Conservation (phyloP, 2,888 invertebrate genomes). For the Anodontia alba region DNA sequence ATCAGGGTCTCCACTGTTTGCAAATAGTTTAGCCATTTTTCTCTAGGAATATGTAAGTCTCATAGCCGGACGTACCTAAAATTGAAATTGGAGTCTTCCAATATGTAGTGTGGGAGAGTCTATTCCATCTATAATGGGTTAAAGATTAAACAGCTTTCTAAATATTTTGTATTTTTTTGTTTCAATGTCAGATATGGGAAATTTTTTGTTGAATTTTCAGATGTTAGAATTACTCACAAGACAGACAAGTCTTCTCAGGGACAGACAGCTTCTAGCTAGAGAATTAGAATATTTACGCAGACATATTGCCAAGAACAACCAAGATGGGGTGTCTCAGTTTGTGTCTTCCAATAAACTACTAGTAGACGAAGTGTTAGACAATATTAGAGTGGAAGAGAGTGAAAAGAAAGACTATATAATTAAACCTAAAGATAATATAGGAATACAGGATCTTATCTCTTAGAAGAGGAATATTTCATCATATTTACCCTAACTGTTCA, state of each 20-base stretch:
- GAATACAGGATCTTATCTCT: slow-evolving; percentile 26
- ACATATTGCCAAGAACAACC: slow-evolving; percentile 71
- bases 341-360: slow-evolving; percentile 73
- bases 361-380: slow-evolving; percentile 78
- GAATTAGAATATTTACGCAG: slow-evolving; percentile 82
- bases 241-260: slow-evolving; percentile 76
- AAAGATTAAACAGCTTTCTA: no score
- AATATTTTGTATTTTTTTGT: no score
- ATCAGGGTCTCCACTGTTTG: no score
- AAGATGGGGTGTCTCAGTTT: slow-evolving; percentile 70
- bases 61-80: no score
- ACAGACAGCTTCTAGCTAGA: slow-evolving; percentile 79
- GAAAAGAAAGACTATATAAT: slow-evolving; percentile 61
- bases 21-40: no score
- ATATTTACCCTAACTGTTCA: no score
- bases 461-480: neutral
- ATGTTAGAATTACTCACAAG: slow-evolving; percentile 79
- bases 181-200: no score
- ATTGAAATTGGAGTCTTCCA: no score
- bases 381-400: slow-evolving; percentile 70
- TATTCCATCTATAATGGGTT: no score
- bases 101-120: no score
- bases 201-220: no score
- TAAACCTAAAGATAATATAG: slow-evolving; percentile 36
- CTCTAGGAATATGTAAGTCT: no score